A percentile compares a stretch with the other conserved stretches of the same genome.
phyloP scores from a whole-genome alignment of 2,888 invertebrate genomes.

The Lampropteryx suffumata region DNA sequence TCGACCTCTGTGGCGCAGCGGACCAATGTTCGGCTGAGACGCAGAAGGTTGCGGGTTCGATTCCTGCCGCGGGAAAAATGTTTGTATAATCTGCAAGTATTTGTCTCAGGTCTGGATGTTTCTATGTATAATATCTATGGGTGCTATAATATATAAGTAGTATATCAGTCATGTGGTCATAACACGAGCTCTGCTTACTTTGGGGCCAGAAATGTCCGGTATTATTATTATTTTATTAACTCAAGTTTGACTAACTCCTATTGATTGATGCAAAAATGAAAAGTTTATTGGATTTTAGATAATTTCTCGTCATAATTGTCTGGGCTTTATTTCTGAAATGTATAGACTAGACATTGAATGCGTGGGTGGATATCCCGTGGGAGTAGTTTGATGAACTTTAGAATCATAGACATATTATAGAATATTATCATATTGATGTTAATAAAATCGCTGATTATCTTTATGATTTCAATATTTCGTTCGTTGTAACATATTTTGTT shows the following conservation, averaged over 20 bases:
- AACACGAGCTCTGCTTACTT: too few relatives aligned
- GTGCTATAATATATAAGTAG: too few relatives aligned
- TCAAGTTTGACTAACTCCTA: background rate
- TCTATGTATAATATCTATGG: too few relatives aligned
- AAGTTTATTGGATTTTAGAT: background rate
- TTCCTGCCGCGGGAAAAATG: too few relatives aligned
- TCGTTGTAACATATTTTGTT: slow-evolving; percentile 25
- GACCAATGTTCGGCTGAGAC: too few relatives aligned
- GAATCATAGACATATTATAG: background rate
- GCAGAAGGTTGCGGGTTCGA: too few relatives aligned
- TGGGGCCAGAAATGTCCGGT: too few relatives aligned
- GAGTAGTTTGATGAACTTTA: slow-evolving; percentile 8
- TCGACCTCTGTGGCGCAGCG: too few relatives aligned
- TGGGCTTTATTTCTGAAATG: background rate
- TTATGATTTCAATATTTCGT: slow-evolving; percentile 48
- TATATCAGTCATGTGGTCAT: too few relatives aligned
- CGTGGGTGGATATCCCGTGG: slow-evolving; percentile 5
- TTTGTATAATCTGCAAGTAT: too few relatives aligned
- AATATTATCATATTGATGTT: slow-evolving; percentile 20
- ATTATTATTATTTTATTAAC: too few relatives aligned
- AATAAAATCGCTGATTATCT: slow-evolving; percentile 46
- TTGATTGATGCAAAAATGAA: background rate
- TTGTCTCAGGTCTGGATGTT: too few relatives aligned
- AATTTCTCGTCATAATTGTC: background rate
- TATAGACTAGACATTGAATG: slow-evolving; percentile 1